Evolutionary conservation across 2,797 vertebrate species (phyloP).

Genomic region (Intellagama lesueurii): DNA sequence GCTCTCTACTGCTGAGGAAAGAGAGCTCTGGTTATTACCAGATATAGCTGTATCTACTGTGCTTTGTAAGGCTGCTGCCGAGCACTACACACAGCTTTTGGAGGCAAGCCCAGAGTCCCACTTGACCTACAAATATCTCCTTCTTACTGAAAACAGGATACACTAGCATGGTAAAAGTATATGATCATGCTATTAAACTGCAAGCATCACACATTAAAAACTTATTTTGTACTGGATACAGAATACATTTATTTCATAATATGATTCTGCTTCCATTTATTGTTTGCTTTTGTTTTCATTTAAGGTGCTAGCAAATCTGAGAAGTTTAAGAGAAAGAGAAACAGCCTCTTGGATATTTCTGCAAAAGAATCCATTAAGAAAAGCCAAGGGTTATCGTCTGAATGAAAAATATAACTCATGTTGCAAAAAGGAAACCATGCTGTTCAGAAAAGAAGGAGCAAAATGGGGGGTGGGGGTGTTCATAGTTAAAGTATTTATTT

Average conservation of each 20-base stretch:
- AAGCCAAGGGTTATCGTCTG: slow-evolving; percentile 39
- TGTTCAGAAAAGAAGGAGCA: not conserved
- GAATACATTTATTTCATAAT: slow-evolving; percentile 18
- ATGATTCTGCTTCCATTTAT: not conserved
- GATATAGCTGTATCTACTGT: not conserved
- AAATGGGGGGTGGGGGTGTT: too few species aligned
- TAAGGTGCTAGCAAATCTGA: slow-evolving; percentile 35
- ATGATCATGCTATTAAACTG: not conserved
- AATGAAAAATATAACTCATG: slow-evolving; percentile 28
- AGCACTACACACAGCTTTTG: not conserved
- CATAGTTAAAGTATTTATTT: not conserved
- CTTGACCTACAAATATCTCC: not conserved
- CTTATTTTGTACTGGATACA: not conserved
- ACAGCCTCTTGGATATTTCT: not conserved
- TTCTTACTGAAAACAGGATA: not conserved
- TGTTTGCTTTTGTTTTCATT: slow-evolving; percentile 32
- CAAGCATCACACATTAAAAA: not conserved
- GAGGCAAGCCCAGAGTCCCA: not conserved
- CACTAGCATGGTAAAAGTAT: not conserved
- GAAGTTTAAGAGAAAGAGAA: slow-evolving; percentile 22
- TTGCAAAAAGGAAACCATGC: slow-evolving; percentile 33
- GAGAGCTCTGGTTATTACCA: not conserved
- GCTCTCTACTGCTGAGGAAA: not conserved
- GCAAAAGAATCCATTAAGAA: slow-evolving; percentile 21
- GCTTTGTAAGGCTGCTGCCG: not conserved